A percentile compares a stretch with the other conserved stretches of the same genome.
Evolutionary conservation across 2,113 vertebrate genomes (phyloP).

Genomic region (Motacilla alba): DNA sequence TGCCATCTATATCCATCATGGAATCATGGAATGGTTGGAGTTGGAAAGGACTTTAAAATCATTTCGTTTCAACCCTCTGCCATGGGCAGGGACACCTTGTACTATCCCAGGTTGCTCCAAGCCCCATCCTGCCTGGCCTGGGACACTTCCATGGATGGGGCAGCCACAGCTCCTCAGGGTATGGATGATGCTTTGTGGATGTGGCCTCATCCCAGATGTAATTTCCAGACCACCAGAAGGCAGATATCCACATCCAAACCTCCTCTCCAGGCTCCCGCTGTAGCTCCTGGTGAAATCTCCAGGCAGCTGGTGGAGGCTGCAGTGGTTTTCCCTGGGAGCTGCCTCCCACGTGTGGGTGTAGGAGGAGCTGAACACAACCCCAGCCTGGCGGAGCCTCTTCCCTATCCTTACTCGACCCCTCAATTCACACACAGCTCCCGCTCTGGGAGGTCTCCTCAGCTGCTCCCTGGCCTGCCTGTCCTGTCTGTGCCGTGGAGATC

Average conservation of each 20-base stretch:
- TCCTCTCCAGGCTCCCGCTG: not conserved
- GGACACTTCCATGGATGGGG: not conserved
- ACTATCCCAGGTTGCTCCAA: not conserved
- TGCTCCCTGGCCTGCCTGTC: not conserved
- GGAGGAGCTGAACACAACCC: not conserved
- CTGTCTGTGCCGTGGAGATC: fast-evolving
- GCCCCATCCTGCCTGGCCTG: fast-evolving
- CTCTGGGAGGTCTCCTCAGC: not conserved
- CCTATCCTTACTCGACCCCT: not conserved
- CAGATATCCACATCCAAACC: not conserved
- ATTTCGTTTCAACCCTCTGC: fast-evolving
- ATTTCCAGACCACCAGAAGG: not conserved
- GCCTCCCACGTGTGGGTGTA: not conserved
- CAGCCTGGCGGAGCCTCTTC: not conserved
- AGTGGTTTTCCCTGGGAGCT: not conserved
- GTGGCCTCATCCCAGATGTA: fast-evolving
- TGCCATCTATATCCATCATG: not conserved
- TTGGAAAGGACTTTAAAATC: not conserved
- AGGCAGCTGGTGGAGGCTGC: not conserved
- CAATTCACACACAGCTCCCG: not conserved
- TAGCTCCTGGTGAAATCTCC: not conserved
- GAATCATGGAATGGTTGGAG: not conserved
- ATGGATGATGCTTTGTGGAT: not conserved
- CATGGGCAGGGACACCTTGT: not conserved
- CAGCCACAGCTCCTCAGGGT: not conserved